Conservation (phyloP, 2,113 vertebrate genomes). For the Labeo catla region DNA sequence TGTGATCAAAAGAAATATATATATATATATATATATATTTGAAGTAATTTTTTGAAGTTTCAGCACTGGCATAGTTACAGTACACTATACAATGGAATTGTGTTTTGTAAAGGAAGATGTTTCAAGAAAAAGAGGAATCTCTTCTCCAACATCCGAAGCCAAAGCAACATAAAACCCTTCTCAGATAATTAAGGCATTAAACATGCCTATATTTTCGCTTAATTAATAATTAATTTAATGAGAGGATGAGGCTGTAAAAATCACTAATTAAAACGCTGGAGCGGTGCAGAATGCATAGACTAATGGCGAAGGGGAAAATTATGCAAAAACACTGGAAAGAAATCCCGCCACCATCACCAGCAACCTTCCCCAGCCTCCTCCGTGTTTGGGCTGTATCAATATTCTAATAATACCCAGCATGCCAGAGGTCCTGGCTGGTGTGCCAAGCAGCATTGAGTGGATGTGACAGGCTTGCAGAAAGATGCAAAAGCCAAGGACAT, state of each 20-base stretch:
- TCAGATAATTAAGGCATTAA: constrained; percentile 93
- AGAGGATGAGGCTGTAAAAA: constrained; percentile 86
- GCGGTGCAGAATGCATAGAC: constrained; percentile 80
- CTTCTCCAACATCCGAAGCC: constrained; percentile 69
- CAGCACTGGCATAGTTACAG: background rate
- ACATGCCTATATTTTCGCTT: constrained; percentile 89
- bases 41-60: background rate
- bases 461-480: constrained; percentile 83
- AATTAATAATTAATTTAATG: constrained; percentile 94
- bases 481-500: constrained; percentile 83
- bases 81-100: background rate
- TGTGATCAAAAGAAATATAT: background rate
- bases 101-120: background rate
- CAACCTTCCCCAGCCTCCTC: constrained; percentile 28
- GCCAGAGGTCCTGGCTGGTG: constrained; percentile 84
- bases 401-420: constrained; percentile 91
- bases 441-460: constrained; percentile 79
- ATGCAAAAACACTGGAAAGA: constrained; percentile 30
- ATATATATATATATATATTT: too few relatives aligned
- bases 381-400: constrained; percentile 88
- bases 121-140: constrained; percentile 3
- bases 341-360: constrained; percentile 22
- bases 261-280: constrained; percentile 86
- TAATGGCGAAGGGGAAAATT: constrained; percentile 69
- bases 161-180: constrained; percentile 83